phyloP scores from a whole-genome alignment of 2,888 invertebrate genomes.

The Conistra vaccinii region DNA sequence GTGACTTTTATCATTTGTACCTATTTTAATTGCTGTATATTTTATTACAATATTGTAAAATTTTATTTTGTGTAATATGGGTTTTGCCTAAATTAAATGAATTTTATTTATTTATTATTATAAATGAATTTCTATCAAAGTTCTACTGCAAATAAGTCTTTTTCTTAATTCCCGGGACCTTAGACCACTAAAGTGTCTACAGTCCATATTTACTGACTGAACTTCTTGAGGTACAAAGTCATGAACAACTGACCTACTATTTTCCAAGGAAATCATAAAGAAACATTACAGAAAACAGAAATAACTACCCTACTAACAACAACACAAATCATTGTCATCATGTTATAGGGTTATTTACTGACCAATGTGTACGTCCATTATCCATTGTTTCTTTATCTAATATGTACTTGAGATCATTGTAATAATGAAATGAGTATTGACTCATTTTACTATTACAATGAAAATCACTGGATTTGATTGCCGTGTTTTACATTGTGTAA shows the following conservation, averaged over 20 bases:
- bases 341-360: not conserved
- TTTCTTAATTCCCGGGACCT: too few relatives aligned
- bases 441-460: not conserved
- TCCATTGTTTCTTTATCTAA: slow-evolving; percentile 11
- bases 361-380: not conserved
- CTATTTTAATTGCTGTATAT: too few relatives aligned
- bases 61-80: too few relatives aligned
- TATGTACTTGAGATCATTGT: not conserved
- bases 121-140: too few relatives aligned
- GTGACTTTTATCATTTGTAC: too few relatives aligned
- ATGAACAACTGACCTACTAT: not conserved
- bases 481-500: not conserved
- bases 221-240: not conserved
- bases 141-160: too few relatives aligned
- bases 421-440: slow-evolving; percentile 5
- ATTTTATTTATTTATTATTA: too few relatives aligned
- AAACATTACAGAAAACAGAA: not conserved
- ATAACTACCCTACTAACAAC: not conserved
- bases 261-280: slow-evolving; percentile 3
- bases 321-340: not conserved
- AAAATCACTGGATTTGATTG: not conserved
- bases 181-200: too few relatives aligned
- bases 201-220: too few relatives aligned
- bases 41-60: too few relatives aligned
- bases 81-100: too few relatives aligned